Evolutionary conservation across 92 coral and sea anemone genomes (phyloP).

Genomic region (Umimayanthus chanpuru): DNA sequence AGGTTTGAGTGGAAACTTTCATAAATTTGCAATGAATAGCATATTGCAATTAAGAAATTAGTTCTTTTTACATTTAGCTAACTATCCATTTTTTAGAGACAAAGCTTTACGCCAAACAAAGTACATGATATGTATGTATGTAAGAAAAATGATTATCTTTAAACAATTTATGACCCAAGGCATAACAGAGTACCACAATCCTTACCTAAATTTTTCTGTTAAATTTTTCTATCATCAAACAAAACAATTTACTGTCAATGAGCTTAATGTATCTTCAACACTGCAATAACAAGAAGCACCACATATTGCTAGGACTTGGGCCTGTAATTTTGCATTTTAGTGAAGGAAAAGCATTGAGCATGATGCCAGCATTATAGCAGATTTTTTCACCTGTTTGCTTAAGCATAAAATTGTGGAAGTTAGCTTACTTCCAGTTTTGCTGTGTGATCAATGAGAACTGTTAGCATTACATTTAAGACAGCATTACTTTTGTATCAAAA

Average conservation of each 20-base stretch:
- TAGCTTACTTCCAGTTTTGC: neutral
- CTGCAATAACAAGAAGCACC: neutral
- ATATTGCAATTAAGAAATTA: neutral
- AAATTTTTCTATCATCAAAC: too few relatives aligned
- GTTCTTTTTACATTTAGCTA: neutral
- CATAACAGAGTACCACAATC: too few relatives aligned
- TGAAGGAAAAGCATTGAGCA: too few relatives aligned
- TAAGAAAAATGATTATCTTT: too few relatives aligned
- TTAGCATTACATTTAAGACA: too few relatives aligned
- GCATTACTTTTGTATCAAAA: neutral
- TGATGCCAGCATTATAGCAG: too few relatives aligned
- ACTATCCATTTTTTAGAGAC: neutral
- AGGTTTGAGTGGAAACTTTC: slow-evolving; percentile 40
- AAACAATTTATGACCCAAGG: neutral
- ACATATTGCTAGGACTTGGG: neutral
- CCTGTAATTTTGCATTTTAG: neutral
- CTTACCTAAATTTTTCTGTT: too few relatives aligned
- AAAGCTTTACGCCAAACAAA: too few relatives aligned
- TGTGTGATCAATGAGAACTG: neutral
- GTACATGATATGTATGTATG: too few relatives aligned
- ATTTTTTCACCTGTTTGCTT: too few relatives aligned
- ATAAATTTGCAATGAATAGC: neutral
- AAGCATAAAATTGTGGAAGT: too few relatives aligned
- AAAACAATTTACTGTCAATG: too few relatives aligned
- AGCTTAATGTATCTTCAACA: neutral